Percentiles rank a stretch among this genome's conserved stretches.
Evolutionary conservation across 2,797 vertebrate genomes (phyloP).

Genomic region (Hydrocynus forskahlii): DNA sequence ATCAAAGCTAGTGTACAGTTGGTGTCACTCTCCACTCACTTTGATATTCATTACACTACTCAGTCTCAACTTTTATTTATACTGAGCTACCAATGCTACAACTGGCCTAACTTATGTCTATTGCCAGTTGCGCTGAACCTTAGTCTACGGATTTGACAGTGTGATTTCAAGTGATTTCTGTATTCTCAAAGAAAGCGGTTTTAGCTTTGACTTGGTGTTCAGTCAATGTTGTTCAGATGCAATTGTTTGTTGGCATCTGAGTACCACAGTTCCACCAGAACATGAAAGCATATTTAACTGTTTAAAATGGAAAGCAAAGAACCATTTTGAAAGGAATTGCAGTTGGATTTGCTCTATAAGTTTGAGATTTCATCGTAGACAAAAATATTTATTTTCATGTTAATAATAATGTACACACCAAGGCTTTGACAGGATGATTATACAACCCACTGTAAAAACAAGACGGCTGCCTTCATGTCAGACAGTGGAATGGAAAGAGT

Average conservation of each 20-base stretch:
- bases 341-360: not conserved
- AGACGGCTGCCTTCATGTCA: constrained; percentile 4
- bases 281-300: not conserved
- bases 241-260: too few species aligned
- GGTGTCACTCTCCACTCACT: constrained; percentile 1
- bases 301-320: not conserved
- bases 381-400: not conserved
- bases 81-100: too few species aligned
- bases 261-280: too few species aligned
- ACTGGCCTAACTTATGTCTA: too few species aligned
- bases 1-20: constrained; percentile 14
- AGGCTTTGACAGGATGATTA: not conserved
- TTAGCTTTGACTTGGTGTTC: too few species aligned
- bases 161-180: too few species aligned
- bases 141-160: too few species aligned
- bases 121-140: too few species aligned
- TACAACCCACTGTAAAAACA: not conserved
- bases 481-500: constrained; percentile 14
- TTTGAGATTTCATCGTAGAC: constrained; percentile 17
- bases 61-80: too few species aligned
- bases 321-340: not conserved
- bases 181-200: too few species aligned
- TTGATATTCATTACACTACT: too few species aligned
- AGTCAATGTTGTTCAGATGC: too few species aligned
- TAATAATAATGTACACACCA: not conserved